These are phyloP conservation scores for Capitella teleta DNA, from an alignment of 1,140 invertebrate species.

Conservation along the genomic window DNA sequence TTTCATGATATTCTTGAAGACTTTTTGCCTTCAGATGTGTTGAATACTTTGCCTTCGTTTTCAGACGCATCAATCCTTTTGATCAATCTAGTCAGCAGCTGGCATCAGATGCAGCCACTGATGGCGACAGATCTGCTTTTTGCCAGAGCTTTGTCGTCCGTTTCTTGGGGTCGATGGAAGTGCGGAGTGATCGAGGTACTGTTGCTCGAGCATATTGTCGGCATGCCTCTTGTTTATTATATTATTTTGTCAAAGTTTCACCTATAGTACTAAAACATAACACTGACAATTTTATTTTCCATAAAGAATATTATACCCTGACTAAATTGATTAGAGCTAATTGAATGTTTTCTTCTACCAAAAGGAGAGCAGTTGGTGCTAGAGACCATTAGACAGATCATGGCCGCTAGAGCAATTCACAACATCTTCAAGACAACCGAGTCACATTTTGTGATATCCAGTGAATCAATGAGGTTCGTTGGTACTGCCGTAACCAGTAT, in stretches of 20 bases:
- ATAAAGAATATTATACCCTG: too few relatives aligned
- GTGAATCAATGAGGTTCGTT: conserved; percentile 36
- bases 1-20: too few relatives aligned
- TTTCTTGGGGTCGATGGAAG: conserved; percentile 38
- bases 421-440: conserved; percentile 46
- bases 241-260: too few relatives aligned
- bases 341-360: too few relatives aligned
- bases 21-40: too few relatives aligned
- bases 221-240: too few relatives aligned
- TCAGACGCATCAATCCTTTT: conserved; percentile 41
- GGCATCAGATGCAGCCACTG: conserved; percentile 14
- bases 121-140: conserved; percentile 24
- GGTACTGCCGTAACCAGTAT: background rate
- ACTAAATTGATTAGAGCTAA: too few relatives aligned
- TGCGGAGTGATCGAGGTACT: conserved; percentile 36
- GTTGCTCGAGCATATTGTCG: too few relatives aligned
- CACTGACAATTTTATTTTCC: too few relatives aligned
- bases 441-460: conserved; percentile 38
- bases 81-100: conserved; percentile 30
- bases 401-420: conserved; percentile 46
- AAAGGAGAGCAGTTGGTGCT: conserved; percentile 40
- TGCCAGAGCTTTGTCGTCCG: conserved; percentile 31
- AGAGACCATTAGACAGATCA: conserved; percentile 45
- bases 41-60: background rate
- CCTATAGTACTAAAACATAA: too few relatives aligned